Base-by-base conservation (phyloP, 2,113 vertebrate species). In the Cryptomyrus ogoouensis region DNA sequence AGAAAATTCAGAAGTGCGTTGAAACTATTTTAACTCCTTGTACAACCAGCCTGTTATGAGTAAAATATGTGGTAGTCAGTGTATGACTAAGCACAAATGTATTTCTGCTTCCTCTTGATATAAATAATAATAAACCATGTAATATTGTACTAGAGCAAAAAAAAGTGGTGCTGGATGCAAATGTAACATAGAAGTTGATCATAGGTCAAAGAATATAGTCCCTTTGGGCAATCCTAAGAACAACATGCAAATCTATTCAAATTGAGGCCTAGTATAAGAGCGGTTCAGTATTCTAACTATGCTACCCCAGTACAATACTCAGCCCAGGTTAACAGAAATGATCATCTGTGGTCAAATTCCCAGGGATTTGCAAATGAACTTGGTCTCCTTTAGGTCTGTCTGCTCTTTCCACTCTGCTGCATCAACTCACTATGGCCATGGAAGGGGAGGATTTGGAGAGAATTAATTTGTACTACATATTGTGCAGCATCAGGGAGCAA, bases 161-260 rank as follows among this genome's bases (percentile, higher is more conserved):
- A 47, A 84, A 44, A 24, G 42, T 84, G 24, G 8, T 84, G 39
- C 39, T 92, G 91, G 89, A 96, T 95, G 95, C 95, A 96, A 96
- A 96, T 93, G 91, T 17, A 47, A 84, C 8, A 84, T 1, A 84
- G 91, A 94, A 92, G 94, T 94, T 94, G 94, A 93, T 93, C 89
- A 93, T 91, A 93, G 92, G 92, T 93, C 92, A 91, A 93, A 94
- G 92, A 92, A 93, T 93, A 93, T 92, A 93, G 93, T 92, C 93
- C 94, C 93, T 93, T 93, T 95, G 94, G 94, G 93, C 93, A 95
- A 94, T 84, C 86, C 94, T 95, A 93, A 92, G 85, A 92, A 92
- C 91, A 90, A 62, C 86, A 96, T 96, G 96, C 95, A 96, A 96
- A 96, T 95, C 91, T 94, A 96, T 95, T 96, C 95, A 96, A 96